Conservation (phyloP, 2,888 invertebrate species). For the Dasypolia templi region DNA sequence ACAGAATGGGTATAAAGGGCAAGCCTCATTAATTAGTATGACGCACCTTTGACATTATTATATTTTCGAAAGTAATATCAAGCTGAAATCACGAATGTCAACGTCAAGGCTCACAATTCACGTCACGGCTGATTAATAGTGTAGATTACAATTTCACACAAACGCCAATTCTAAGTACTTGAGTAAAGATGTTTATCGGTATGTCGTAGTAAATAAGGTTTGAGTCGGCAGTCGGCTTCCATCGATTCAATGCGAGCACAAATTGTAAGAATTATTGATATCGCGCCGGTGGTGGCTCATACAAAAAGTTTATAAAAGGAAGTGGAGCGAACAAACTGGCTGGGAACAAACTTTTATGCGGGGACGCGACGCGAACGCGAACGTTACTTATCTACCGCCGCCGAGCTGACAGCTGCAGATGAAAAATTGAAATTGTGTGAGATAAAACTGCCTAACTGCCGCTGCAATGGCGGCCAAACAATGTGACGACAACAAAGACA, state of each 20-base stretch:
- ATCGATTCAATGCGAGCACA: conserved; percentile 79
- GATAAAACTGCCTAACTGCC: conserved; percentile 90
- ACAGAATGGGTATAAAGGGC: conserved; percentile 49
- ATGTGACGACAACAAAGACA: conserved; percentile 80
- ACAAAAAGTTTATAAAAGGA: conserved; percentile 89
- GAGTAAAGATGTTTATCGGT: conserved; percentile 68
- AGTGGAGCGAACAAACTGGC: conserved; percentile 89
- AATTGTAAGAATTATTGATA: conserved; percentile 89
- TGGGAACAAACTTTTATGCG: conserved; percentile 86
- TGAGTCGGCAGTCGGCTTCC: conserved; percentile 69
- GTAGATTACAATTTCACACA: conserved; percentile 61
- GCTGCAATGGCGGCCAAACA: conserved; percentile 83
- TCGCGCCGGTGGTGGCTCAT: conserved; percentile 79
- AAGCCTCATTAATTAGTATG: conserved; percentile 63
- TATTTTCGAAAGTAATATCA: conserved; percentile 61
- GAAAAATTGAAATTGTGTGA: conserved; percentile 91
- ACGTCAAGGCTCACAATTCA: conserved; percentile 54
- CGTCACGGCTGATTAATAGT: conserved; percentile 64
- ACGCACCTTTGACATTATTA: conserved; percentile 55
- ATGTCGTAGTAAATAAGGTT: conserved; percentile 68
- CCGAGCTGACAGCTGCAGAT: conserved; percentile 90
- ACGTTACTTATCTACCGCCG: conserved; percentile 89
- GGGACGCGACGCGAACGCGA: conserved; percentile 84
- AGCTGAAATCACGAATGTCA: conserved; percentile 59
- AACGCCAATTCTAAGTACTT: conserved; percentile 55